Evolutionary conservation across 2,888 invertebrate species (phyloP).

Genomic region (Noctua janthina): DNA sequence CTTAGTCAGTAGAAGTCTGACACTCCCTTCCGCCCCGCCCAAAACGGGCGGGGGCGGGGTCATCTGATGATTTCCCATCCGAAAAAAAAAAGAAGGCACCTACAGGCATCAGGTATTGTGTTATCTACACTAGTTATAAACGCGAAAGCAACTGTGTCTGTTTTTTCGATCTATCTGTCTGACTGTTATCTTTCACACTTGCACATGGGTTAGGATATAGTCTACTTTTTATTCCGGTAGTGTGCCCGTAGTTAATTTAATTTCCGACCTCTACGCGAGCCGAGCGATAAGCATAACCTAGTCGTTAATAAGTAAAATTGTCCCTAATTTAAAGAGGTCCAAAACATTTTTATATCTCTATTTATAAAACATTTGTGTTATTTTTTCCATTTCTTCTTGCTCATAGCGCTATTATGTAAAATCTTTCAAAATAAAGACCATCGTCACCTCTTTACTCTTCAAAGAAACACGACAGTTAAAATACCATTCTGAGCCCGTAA

Average conservation of each 20-base stretch:
- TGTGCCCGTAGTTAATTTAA: not conserved
- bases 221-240: not conserved
- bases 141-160: not conserved
- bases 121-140: not conserved
- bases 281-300: not conserved
- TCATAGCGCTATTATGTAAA: not conserved
- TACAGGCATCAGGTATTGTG: not conserved
- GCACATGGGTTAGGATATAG: not conserved
- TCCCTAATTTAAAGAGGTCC: not conserved
- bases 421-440: not conserved
- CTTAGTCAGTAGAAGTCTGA: too few species aligned
- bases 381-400: not conserved
- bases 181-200: not conserved
- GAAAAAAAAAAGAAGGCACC: not conserved
- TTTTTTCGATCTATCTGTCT: too few species aligned
- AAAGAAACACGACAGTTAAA: constrained; percentile 28
- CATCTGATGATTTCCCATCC: too few species aligned
- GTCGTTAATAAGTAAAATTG: not conserved
- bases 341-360: not conserved
- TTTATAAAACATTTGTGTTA: not conserved
- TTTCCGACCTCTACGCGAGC: not conserved
- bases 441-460: constrained; percentile 23
- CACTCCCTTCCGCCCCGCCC: too few species aligned
- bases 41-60: too few species aligned
- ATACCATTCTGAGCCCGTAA: constrained; percentile 26